Conservation (phyloP, 1,140 invertebrate genomes). For the Drosophila ananassae region DNA sequence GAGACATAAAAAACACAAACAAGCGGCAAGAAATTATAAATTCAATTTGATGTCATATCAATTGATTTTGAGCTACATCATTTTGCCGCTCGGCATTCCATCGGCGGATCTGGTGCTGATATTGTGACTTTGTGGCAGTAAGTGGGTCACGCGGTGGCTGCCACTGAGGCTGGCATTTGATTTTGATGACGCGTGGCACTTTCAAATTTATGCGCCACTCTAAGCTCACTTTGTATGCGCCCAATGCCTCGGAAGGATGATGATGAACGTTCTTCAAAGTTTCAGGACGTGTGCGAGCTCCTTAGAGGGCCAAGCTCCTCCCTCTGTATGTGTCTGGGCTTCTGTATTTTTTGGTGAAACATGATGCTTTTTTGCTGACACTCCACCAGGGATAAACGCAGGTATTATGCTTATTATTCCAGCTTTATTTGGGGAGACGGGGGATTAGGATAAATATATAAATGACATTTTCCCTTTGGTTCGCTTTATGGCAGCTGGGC, state of each 20-base stretch:
- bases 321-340: too few species aligned
- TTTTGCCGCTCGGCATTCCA: constrained; percentile 43
- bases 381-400: constrained; percentile 43
- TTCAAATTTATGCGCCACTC: constrained; percentile 79
- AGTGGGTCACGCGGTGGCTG: constrained; percentile 26
- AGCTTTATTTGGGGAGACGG: background rate
- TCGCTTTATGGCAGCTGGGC: constrained; percentile 23
- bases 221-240: constrained; percentile 76
- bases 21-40: constrained; percentile 63
- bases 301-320: background rate
- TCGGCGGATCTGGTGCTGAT: constrained; percentile 28
- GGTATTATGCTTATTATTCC: constrained; percentile 49
- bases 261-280: constrained; percentile 56
- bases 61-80: constrained; percentile 76
- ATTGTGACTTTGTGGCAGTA: constrained; percentile 34
- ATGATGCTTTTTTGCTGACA: constrained; percentile 60
- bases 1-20: constrained; percentile 59
- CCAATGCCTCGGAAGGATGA: constrained; percentile 64
- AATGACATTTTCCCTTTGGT: constrained; percentile 24
- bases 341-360: constrained; percentile 46
- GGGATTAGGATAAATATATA: constrained; percentile 60
- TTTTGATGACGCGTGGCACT: constrained; percentile 80
- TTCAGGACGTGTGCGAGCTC: constrained; percentile 34
- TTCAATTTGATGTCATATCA: constrained; percentile 83
- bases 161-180: constrained; percentile 72